Conservation (phyloP, 2,113 vertebrate species). For the Macquaria ambigua region DNA sequence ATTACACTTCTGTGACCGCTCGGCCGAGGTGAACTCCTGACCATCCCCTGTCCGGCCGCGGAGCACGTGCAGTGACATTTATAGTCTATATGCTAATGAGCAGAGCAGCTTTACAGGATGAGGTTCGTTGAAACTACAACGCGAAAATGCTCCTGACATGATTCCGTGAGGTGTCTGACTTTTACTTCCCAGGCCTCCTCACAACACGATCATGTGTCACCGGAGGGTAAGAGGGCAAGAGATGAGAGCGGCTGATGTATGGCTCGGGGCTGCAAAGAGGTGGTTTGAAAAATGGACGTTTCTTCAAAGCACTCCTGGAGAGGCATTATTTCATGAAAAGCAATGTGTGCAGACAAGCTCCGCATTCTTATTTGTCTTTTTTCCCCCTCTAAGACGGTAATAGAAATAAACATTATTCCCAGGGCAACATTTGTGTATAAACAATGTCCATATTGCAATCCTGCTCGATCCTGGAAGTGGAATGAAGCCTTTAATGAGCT, state of each 20-base stretch:
- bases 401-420: slow-evolving; percentile 83
- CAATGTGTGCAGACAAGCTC: slow-evolving; percentile 71
- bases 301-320: slow-evolving; percentile 78
- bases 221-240: slow-evolving; percentile 24
- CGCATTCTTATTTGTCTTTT: slow-evolving; percentile 11
- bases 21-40: slow-evolving; percentile 55
- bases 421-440: slow-evolving; percentile 82
- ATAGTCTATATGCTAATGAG: slow-evolving; percentile 53
- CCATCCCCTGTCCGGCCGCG: not conserved
- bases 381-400: slow-evolving; percentile 62
- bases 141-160: slow-evolving; percentile 30
- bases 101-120: slow-evolving; percentile 2
- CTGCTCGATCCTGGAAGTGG: slow-evolving; percentile 77
- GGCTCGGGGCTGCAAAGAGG: slow-evolving; percentile 46
- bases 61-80: slow-evolving; percentile 52
- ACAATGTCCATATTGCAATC: slow-evolving; percentile 83
- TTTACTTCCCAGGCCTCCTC: not conserved
- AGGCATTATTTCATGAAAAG: slow-evolving; percentile 82
- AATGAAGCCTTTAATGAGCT: slow-evolving; percentile 86
- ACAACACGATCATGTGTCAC: not conserved
- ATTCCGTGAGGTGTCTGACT: slow-evolving; percentile 11
- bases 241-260: slow-evolving; percentile 50
- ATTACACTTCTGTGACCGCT: slow-evolving; percentile 69
- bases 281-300: slow-evolving; percentile 57
- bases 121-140: slow-evolving; percentile 13